Conservation (phyloP, 2,888 invertebrate species). For the Apotomis betuletana region DNA sequence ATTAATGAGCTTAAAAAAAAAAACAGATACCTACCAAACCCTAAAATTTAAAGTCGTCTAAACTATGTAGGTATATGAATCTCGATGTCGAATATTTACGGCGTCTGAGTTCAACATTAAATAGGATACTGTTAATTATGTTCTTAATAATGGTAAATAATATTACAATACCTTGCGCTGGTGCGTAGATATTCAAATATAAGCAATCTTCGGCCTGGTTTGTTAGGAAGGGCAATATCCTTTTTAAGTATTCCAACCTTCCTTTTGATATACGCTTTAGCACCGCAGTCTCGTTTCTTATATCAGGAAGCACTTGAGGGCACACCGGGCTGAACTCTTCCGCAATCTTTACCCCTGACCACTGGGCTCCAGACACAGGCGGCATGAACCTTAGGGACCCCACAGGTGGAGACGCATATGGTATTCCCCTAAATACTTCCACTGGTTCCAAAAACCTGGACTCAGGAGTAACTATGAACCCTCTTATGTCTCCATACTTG, state of each 20-base stretch:
- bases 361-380: conserved; percentile 95
- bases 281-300: conserved; percentile 92
- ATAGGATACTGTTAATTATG: neutral
- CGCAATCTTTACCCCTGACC: conserved; percentile 94
- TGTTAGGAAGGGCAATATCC: conserved; percentile 92
- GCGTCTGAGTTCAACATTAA: too few species aligned
- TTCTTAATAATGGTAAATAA: neutral
- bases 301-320: conserved; percentile 94
- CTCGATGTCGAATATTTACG: too few species aligned
- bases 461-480: conserved; percentile 92
- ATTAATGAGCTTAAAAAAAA: too few species aligned
- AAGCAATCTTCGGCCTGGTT: conserved; percentile 99
- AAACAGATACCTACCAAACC: too few species aligned
- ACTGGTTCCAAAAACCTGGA: conserved; percentile 93
- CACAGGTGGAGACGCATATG: conserved; percentile 96
- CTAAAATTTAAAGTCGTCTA: too few species aligned
- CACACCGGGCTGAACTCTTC: conserved; percentile 95
- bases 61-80: too few species aligned
- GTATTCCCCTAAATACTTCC: conserved; percentile 96
- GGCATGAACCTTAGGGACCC: conserved; percentile 97
- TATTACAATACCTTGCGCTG: conserved; percentile 91
- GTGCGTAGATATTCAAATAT: conserved; percentile 98
- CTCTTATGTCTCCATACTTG: conserved; percentile 94
- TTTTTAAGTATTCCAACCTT: conserved; percentile 92
- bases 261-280: conserved; percentile 94